Evolutionary conservation across 2,888 invertebrate genomes (phyloP), one percentile per base, ranked within the genome.

Genomic region (Carcina quercana): DNA sequence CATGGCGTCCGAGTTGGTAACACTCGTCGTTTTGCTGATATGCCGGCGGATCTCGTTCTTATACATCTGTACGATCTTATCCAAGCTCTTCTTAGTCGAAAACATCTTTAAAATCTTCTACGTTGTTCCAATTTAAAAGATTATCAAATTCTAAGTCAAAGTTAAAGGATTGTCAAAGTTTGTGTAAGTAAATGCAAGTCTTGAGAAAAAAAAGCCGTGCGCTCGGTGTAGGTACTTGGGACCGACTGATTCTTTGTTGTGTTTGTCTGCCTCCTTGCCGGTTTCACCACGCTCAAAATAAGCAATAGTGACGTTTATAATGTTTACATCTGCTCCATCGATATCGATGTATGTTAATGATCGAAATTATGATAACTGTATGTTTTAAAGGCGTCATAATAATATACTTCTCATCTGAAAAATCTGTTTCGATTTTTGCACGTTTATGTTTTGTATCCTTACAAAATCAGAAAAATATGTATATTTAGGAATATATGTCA

Each of bases 11-110:
- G 87, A 88, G 57, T 87, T 87, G 8, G 87, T 85, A 27, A 85
- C 85, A 55, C 86, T 86, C 11, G 86, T 85, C 1, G 87, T 88
- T 66, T 87, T 88, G 65, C 87, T 87, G 45, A 88, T 88, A 38
- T 82, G 76, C 40, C 85, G 69, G 49, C 79, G 72, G 31, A 83
- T 53, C 49, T 83, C 83, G 50, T 75, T 73, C 52, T 69, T 76
- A 56, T 79, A 82, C 28, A 69, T 55, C 47, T 75, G 72, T 32
- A 79, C 47, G 35, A 80, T 50, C 50, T 56, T 73, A 29, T 78
- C 78, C 48, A 76, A 55, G 49, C 72, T 70, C 50, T 69, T 76
- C 62, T 63, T 72, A 25, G 80, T 63, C 7, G 73, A 66, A 54
- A 72, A 78, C 84, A 84, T 83, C n/a, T 40, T 59, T 73, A 7